A percentile compares a stretch with the other conserved stretches of the same genome.
phyloP scores from a whole-genome alignment of 2,888 invertebrate species.

The Folsomia manolachei region DNA sequence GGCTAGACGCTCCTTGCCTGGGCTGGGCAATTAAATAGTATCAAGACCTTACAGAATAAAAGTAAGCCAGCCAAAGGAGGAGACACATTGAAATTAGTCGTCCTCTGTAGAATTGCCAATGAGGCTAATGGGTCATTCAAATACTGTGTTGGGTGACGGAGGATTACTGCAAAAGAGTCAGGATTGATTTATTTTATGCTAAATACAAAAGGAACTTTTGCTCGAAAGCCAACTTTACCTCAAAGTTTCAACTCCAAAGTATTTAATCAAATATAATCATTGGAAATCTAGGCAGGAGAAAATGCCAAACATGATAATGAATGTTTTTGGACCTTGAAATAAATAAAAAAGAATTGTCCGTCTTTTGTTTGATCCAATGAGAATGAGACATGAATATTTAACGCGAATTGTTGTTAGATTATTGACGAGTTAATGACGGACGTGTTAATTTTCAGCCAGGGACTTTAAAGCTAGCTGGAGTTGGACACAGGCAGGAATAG shows the following conservation, averaged over 20 bases:
- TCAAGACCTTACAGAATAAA: too few species aligned
- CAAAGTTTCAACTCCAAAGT: too few species aligned
- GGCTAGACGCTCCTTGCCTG: not conserved
- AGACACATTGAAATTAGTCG: not conserved
- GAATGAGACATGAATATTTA: not conserved
- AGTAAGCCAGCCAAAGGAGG: not conserved
- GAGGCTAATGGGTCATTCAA: conserved; percentile 3
- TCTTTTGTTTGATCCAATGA: not conserved
- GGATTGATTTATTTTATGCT: not conserved
- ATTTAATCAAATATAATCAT: too few species aligned
- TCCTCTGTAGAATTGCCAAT: not conserved
- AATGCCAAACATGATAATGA: not conserved
- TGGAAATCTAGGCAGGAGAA: not conserved
- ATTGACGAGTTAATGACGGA: not conserved
- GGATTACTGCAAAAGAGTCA: too few species aligned
- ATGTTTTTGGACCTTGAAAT: not conserved
- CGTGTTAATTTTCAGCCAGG: not conserved
- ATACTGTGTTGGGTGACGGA: not conserved
- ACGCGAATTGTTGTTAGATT: not conserved
- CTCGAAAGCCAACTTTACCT: not conserved
- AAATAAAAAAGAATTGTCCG: not conserved
- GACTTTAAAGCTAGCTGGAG: not conserved
- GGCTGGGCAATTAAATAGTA: not conserved
- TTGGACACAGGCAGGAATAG: not conserved
- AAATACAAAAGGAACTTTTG: too few species aligned